A percentile compares a stretch with the other conserved stretches of the same genome.
Evolutionary conservation across 2,113 vertebrate genomes (phyloP).

Genomic region (Laticauda laticaudata): DNA sequence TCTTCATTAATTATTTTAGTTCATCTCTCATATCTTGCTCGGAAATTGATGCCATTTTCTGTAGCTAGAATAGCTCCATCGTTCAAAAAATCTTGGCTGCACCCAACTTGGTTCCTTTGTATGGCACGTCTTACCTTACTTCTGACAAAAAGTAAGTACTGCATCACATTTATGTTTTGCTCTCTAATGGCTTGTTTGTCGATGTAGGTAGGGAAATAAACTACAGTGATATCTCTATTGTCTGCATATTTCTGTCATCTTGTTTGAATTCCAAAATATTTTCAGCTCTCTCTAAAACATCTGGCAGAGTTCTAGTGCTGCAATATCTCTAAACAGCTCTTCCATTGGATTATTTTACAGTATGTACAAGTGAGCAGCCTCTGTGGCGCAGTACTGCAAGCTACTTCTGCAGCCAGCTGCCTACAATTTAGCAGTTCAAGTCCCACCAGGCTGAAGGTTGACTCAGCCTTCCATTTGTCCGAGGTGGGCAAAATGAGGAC

Average conservation of each 20-base stretch:
- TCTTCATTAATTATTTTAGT: not conserved
- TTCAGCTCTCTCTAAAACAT: not conserved
- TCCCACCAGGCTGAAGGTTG: no score
- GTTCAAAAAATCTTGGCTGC: not conserved
- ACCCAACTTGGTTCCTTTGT: not conserved
- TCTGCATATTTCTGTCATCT: not conserved
- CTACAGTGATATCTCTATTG: not conserved
- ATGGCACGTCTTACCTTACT: not conserved
- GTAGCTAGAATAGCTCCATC: not conserved
- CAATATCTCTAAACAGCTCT: not conserved
- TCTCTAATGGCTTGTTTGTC: not conserved
- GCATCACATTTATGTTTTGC: not conserved
- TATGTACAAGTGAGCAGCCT: not conserved
- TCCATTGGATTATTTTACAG: not conserved
- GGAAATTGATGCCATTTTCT: slow-evolving; percentile 1
- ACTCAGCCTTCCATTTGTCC: no score
- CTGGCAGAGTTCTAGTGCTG: not conserved
- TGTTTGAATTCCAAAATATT: not conserved
- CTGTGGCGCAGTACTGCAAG: no score
- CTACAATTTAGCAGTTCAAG: no score
- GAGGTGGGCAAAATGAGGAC: no score
- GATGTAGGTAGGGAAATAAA: not conserved
- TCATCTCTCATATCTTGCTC: not conserved
- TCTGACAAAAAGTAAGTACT: not conserved
- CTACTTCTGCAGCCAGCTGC: no score